Evolutionary conservation across 2,888 invertebrate species (phyloP), one percentile per base, ranked within the genome.

Genomic region (Tenthredo distinguenda): DNA sequence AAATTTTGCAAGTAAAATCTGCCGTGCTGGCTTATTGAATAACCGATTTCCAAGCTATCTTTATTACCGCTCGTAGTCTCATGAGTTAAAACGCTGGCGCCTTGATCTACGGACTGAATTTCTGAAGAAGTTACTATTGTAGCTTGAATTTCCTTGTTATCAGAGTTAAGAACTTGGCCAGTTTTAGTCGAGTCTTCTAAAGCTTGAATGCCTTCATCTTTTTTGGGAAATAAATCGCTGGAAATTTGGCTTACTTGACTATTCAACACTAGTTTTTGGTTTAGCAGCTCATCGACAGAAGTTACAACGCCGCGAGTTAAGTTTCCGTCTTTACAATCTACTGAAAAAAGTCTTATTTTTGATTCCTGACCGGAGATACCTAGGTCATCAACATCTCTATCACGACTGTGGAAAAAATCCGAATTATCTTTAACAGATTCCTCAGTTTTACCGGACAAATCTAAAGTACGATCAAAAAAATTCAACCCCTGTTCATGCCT

Each of bases 41-140:
- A 92, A 7, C 91, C 91, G 37, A 92, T 90, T 84, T 92, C 91
- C 43, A 92, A 86, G 74, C 91, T 91, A 83, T 92, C 92, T 79
- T 91, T 92, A 74, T 92, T 91, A n/a, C 89, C 91, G 83, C 90
- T 90, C 2, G 87, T 85, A 5, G 88, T 88, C 5, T 89, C 90
- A 79, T 88, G 87, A 37, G 88, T 89, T n/a, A 86, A 86, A 58
- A 87, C 86, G 65, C 88, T 88, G 18, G 86, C 86, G 31, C 79
- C 55, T 7, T 40, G 65, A 40, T 79, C 85, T 34, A 72, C 47
- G 31, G 43, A 82, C 18, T 71, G 71, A 40, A 85, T 72, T 26
- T 81, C 85, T 12, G 81, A 84, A 12, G 47, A 18, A 31, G 83
- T 83, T 26, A 65, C 3, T 21, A 18, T 65, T 18, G 26, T 40